Evolutionary conservation across 2,888 invertebrate species (phyloP).

Genomic region (Colostygia pectinataria): DNA sequence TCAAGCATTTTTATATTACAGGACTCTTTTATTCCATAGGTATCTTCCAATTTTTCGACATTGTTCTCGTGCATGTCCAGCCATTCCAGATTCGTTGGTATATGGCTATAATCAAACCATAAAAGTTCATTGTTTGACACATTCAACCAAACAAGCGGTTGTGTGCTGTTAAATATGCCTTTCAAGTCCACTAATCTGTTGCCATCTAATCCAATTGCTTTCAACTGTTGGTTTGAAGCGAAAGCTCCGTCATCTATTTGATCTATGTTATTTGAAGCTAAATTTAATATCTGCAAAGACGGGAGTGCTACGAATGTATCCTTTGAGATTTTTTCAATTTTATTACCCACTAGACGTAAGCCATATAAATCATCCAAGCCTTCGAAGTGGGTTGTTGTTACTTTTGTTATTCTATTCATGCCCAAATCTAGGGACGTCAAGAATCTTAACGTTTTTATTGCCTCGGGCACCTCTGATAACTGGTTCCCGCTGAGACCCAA

Average conservation of each 20-base stretch:
- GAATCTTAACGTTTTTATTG: slow-evolving; percentile 86
- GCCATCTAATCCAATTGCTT: slow-evolving; percentile 89
- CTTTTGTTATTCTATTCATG: slow-evolving; percentile 89
- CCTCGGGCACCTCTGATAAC: slow-evolving; percentile 87
- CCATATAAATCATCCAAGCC: slow-evolving; percentile 89
- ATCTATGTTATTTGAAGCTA: slow-evolving; percentile 90
- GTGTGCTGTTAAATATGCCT: slow-evolving; percentile 88
- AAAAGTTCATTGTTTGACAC: slow-evolving; percentile 90
- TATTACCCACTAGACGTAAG: slow-evolving; percentile 90
- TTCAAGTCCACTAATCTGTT: slow-evolving; percentile 90
- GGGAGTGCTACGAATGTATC: slow-evolving; percentile 88
- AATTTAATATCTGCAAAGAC: slow-evolving; percentile 89
- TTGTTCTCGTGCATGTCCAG: slow-evolving; percentile 92
- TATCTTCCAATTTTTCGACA: slow-evolving; percentile 89
- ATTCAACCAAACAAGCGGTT: slow-evolving; percentile 90
- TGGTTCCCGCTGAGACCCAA: slow-evolving; percentile 89
- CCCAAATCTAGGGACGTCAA: slow-evolving; percentile 91
- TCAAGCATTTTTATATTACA: slow-evolving; percentile 89
- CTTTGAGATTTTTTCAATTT: slow-evolving; percentile 88
- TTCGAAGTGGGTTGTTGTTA: slow-evolving; percentile 88
- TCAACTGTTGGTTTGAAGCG: slow-evolving; percentile 87
- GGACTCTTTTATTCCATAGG: slow-evolving; percentile 86
- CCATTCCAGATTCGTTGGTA: slow-evolving; percentile 90
- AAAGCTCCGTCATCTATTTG: slow-evolving; percentile 91
- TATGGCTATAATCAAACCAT: slow-evolving; percentile 91